phyloP scores from a whole-genome alignment of 2,888 invertebrate species.

The Oxyteleia sp. region DNA sequence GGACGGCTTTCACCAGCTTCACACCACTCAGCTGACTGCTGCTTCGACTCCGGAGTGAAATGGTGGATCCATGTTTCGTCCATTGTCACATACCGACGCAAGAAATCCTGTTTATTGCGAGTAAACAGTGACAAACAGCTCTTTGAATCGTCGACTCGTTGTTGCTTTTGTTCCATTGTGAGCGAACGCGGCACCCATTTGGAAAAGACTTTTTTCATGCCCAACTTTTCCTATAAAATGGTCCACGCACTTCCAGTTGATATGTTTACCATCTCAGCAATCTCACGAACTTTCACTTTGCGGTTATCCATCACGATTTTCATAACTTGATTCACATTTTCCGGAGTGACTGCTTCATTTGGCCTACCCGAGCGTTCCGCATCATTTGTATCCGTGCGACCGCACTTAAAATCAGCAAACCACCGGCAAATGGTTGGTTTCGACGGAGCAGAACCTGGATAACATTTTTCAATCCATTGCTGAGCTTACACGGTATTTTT shows the following conservation, averaged over 20 bases:
- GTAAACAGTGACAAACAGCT: conserved; percentile 55
- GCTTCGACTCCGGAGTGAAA: conserved; percentile 12
- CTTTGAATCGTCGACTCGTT: conserved; percentile 1
- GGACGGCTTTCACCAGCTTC: conserved; percentile 23
- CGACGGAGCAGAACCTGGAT: conserved; percentile 71
- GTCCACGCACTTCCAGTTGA: conserved; percentile 11
- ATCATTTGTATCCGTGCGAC: conserved; percentile 40
- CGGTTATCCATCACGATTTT: conserved; percentile 65
- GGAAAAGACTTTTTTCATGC: conserved; percentile 73
- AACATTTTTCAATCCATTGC: conserved; percentile 65
- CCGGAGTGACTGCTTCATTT: conserved; percentile 1
- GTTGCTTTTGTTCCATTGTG: conserved; percentile 31
- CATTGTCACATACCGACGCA: conserved; percentile 72
- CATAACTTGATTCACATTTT: conserved; percentile 31
- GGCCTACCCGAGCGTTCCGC: conserved; percentile 49
- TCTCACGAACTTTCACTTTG: conserved; percentile 70
- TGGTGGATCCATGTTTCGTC: conserved; percentile 72
- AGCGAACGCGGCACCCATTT: conserved; percentile 81
- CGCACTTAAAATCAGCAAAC: conserved; percentile 63
- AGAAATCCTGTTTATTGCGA: conserved; percentile 56
- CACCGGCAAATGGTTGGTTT: conserved; percentile 64
- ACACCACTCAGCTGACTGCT: conserved; percentile 1
- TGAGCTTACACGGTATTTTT: conserved; percentile 58
- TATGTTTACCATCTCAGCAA: conserved; percentile 14
- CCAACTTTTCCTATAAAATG: conserved; percentile 76